phyloP scores from a whole-genome alignment of 2,888 invertebrate species.

The Drosophila helvetica region DNA sequence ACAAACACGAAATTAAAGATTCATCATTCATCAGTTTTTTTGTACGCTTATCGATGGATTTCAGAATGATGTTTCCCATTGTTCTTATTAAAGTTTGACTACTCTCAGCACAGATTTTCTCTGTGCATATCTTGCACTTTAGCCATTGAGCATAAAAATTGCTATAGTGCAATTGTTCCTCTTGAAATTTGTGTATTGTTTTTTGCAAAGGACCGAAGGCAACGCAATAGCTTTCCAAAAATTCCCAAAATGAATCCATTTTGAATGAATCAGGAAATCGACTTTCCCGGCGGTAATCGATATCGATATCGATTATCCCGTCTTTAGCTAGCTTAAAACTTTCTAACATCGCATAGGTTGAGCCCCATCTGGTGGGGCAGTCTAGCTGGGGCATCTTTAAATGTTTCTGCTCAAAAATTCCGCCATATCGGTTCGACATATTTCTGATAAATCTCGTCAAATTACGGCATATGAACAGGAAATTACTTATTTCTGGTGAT shows the following conservation, averaged over 20 bases:
- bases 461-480: constrained; percentile 27
- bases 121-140: constrained; percentile 20
- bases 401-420: constrained; percentile 20
- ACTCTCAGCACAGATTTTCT: constrained; percentile 28
- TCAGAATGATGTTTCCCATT: constrained; percentile 16
- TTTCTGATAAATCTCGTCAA: constrained; percentile 31
- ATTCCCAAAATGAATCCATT: constrained; percentile 19
- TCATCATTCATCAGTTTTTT: constrained; percentile 24
- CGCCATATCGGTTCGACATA: constrained; percentile 16
- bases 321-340: constrained; percentile 1
- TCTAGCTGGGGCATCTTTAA: constrained; percentile 37
- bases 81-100: constrained; percentile 8
- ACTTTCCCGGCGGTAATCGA: constrained; percentile 8
- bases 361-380: constrained; percentile 42
- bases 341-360: constrained; percentile 25
- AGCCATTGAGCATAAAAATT: constrained; percentile 39
- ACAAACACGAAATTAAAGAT: constrained; percentile 27
- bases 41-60: constrained; percentile 15
- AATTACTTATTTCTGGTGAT: constrained; percentile 17
- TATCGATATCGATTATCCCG: not conserved
- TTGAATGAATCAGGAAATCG: not conserved
- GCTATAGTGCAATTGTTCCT: constrained; percentile 12
- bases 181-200: constrained; percentile 19
- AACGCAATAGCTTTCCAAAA: constrained; percentile 13
- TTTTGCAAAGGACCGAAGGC: constrained; percentile 25